Evolutionary conservation across 1,140 invertebrate genomes (phyloP).

Genomic region (Drosophila kanapiae): DNA sequence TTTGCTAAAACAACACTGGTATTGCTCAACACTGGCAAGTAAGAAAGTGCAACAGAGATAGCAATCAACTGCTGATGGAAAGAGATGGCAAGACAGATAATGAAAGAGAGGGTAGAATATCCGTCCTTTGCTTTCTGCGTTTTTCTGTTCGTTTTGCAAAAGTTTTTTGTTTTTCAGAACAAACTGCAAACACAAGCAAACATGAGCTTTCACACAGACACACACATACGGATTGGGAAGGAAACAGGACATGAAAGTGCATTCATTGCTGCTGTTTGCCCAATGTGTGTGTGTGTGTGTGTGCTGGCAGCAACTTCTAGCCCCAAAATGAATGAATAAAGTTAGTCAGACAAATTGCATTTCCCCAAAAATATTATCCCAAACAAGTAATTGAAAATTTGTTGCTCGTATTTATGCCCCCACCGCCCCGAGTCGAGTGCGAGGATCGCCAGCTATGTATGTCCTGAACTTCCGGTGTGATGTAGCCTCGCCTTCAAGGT

Average conservation of each 20-base stretch:
- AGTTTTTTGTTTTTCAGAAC: constrained; percentile 67
- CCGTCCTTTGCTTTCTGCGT: constrained; percentile 20
- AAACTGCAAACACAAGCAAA: constrained; percentile 75
- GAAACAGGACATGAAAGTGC: constrained; percentile 55
- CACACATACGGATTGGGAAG: constrained; percentile 20
- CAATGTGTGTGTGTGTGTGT: constrained; percentile 18
- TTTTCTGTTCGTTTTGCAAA: constrained; percentile 57
- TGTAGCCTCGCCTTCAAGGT: too few species aligned
- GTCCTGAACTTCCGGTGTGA: neutral
- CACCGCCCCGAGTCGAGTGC: neutral
- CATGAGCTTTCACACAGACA: constrained; percentile 36
- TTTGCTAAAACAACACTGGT: too few species aligned
- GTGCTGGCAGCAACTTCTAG: constrained; percentile 60
- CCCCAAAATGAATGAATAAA: constrained; percentile 79
- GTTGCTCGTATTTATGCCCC: constrained; percentile 69
- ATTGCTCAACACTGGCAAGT: neutral
- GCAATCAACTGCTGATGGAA: neutral
- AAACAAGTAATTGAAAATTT: constrained; percentile 82
- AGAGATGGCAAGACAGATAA: neutral
- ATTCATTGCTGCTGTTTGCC: constrained; percentile 72
- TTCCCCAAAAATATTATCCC: constrained; percentile 79
- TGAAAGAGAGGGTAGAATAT: neutral
- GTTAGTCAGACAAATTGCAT: constrained; percentile 81
- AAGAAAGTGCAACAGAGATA: constrained; percentile 1
- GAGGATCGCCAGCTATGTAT: neutral